A percentile compares a stretch with the other conserved stretches of the same genome.
These are phyloP conservation scores for Ciconia nigra DNA, from an alignment of 2,797 vertebrate species.

Conservation along the genomic window DNA sequence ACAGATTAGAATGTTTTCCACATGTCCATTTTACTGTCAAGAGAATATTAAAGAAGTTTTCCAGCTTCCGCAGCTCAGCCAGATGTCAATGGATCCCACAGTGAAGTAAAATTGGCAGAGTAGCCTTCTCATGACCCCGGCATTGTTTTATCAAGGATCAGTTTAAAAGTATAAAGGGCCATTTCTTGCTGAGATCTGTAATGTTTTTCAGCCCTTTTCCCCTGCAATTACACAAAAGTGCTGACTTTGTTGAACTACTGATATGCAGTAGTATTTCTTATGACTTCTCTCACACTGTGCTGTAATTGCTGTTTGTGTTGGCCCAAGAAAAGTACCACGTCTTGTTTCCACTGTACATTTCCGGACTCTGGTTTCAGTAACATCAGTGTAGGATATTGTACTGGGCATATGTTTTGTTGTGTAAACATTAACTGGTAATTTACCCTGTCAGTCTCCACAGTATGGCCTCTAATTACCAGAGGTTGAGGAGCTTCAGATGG, in stretches of 20 bases:
- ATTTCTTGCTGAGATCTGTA: conserved; percentile 75
- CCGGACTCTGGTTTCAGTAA: conserved; percentile 84
- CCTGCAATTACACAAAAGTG: conserved; percentile 86
- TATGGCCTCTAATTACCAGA: conserved; percentile 74
- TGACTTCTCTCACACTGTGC: conserved; percentile 81
- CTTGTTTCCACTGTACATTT: conserved; percentile 84
- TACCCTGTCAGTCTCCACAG: conserved; percentile 74
- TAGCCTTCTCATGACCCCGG: conserved; percentile 81
- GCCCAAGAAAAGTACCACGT: conserved; percentile 78
- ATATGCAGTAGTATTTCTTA: conserved; percentile 85
- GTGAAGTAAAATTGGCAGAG: conserved; percentile 85
- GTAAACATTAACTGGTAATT: conserved; percentile 87
- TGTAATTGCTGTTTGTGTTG: conserved; percentile 94
- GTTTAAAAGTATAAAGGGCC: conserved; percentile 72
- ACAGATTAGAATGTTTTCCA: conserved; percentile 93
- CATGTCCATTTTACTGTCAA: conserved; percentile 88
- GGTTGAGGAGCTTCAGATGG: conserved; percentile 68
- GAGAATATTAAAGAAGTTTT: conserved; percentile 94
- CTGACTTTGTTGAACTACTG: conserved; percentile 81
- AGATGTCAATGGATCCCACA: conserved; percentile 88
- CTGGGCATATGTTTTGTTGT: conserved; percentile 83
- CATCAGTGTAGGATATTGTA: conserved; percentile 86
- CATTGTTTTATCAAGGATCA: conserved; percentile 80
- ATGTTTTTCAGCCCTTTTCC: conserved; percentile 73
- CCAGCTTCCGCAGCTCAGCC: conserved; percentile 88